Evolutionary conservation across 2,797 vertebrate species (phyloP).

Genomic region (Gambusia yucatana): DNA sequence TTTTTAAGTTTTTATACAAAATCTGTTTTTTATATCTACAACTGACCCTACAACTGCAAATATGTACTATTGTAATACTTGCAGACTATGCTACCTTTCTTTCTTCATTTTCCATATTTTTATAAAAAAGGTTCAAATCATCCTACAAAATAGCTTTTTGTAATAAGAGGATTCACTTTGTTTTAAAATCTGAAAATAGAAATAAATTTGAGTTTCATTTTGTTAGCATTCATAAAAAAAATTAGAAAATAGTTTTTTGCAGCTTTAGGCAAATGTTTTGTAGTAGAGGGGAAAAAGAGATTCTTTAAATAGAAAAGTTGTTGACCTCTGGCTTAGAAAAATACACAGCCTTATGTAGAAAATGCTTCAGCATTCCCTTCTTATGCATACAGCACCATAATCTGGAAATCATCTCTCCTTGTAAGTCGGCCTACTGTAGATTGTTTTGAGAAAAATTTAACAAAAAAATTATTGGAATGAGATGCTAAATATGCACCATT

Average conservation of each 20-base stretch:
- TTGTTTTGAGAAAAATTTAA: not conserved
- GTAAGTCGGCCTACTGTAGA: not conserved
- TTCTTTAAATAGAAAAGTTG: not conserved
- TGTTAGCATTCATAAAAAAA: not conserved
- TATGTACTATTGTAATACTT: not conserved
- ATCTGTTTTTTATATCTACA: not conserved
- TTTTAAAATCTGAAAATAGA: not conserved
- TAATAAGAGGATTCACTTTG: not conserved
- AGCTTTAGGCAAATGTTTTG: not conserved
- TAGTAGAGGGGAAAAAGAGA: not conserved
- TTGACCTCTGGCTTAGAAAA: not conserved
- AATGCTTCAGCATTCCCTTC: not conserved
- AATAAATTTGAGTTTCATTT: not conserved
- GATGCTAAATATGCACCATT: not conserved
- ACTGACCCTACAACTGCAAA: not conserved
- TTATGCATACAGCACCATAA: not conserved
- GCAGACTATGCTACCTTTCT: not conserved
- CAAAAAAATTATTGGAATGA: not conserved
- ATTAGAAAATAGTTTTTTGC: not conserved
- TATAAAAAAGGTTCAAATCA: not conserved
- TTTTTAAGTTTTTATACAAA: no score
- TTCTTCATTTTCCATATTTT: not conserved
- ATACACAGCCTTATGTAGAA: not conserved
- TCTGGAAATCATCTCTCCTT: not conserved
- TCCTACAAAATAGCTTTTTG: not conserved